phyloP scores from a whole-genome alignment of 2,888 invertebrate species.

The Mongoloraphidia duomilia region DNA sequence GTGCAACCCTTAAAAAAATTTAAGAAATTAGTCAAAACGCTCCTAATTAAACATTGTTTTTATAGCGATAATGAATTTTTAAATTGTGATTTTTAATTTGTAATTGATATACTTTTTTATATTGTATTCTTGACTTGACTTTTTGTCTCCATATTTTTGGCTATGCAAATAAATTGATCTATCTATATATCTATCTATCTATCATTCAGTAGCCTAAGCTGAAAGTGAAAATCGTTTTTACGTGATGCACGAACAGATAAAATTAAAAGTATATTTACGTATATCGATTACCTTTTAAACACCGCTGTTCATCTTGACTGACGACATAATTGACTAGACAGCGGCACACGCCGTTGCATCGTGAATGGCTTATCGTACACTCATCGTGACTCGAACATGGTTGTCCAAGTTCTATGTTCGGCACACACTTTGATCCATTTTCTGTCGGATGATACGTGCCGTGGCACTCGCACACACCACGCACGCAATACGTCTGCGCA shows the following conservation, averaged over 20 bases:
- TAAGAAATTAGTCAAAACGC: too few species aligned
- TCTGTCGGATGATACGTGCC: not conserved
- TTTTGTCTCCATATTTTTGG: too few species aligned
- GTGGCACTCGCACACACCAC: conserved; percentile 1
- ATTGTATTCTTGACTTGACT: too few species aligned
- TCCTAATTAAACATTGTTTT: too few species aligned
- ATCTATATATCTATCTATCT: too few species aligned
- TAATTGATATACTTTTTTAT: too few species aligned
- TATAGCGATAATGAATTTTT: too few species aligned
- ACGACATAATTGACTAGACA: conserved; percentile 22
- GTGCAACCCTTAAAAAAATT: too few species aligned
- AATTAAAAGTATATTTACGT: not conserved
- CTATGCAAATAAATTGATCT: too few species aligned
- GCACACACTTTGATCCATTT: conserved; percentile 3
- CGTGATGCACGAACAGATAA: not conserved
- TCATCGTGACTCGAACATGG: not conserved
- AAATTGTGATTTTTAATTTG: too few species aligned
- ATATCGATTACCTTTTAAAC: conserved; percentile 22
- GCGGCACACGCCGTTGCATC: conserved; percentile 23
- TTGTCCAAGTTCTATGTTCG: not conserved
- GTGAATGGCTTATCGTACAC: conserved; percentile 1
- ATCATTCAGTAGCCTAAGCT: too few species aligned
- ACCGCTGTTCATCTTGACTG: conserved; percentile 19
- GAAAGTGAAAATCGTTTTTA: too few species aligned
- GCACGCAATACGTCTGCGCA: conserved; percentile 2